These are phyloP conservation scores for Sabellastarte sp. DNA, from an alignment of 2,888 invertebrate genomes.

Conservation along the genomic window DNA sequence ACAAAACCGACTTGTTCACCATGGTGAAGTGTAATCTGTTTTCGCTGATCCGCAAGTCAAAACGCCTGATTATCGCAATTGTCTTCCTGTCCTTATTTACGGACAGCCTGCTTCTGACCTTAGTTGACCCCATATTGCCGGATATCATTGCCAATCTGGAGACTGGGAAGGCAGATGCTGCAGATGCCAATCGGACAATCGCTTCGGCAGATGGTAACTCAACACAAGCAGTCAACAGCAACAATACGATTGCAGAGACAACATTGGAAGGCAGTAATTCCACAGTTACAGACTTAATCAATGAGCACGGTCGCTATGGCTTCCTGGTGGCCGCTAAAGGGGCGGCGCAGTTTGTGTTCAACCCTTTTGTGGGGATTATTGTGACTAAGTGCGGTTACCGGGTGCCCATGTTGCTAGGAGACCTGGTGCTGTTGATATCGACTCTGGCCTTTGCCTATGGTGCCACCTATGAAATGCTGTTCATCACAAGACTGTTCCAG, in stretches of 20 bases:
- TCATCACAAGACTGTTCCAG: constrained; percentile 19
- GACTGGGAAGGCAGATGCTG: too few relatives aligned
- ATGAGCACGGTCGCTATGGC: constrained; percentile 24
- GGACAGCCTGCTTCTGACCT: constrained; percentile 26
- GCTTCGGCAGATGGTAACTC: background rate
- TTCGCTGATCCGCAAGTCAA: too few relatives aligned
- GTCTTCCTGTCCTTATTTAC: constrained; percentile 23
- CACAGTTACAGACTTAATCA: too few relatives aligned
- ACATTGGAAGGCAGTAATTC: background rate
- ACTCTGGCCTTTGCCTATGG: constrained; percentile 28
- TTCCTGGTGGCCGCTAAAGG: constrained; percentile 29
- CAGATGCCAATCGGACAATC: too few relatives aligned
- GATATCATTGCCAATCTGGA: background rate
- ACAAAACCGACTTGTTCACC: too few relatives aligned
- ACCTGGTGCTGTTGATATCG: constrained; percentile 13
- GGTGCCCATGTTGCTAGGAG: constrained; percentile 23
- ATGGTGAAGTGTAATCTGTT: too few relatives aligned
- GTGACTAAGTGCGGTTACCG: constrained; percentile 28
- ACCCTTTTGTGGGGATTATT: constrained; percentile 26
- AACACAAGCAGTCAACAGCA: background rate
- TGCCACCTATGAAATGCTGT: constrained; percentile 15
- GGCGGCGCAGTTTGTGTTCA: constrained; percentile 27
- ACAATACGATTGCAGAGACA: background rate
- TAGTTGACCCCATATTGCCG: constrained; percentile 10
- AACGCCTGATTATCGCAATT: constrained; percentile 12